These are phyloP conservation scores for Bagarius yarrelli DNA, from an alignment of 2,113 vertebrate species.

Conservation along the genomic window DNA sequence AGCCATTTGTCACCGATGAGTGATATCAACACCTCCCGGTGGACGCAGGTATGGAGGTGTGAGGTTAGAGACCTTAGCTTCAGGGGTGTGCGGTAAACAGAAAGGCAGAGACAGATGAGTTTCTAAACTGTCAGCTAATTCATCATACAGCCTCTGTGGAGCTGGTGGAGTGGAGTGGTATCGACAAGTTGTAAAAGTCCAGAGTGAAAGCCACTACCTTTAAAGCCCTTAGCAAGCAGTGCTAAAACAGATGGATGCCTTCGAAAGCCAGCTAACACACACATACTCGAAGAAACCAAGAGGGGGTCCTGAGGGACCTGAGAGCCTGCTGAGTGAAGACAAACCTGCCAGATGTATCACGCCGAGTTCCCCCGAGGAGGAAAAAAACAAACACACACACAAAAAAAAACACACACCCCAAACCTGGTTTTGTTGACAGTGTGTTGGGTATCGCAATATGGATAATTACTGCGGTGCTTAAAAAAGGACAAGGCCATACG, in stretches of 20 bases:
- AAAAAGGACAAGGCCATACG: conserved; percentile 48
- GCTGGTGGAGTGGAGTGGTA: background rate
- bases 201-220: conserved; percentile 32
- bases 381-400: conserved; percentile 21
- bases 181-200: conserved; percentile 31
- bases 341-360: conserved; percentile 40
- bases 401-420: conserved; percentile 53
- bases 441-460: conserved; percentile 25
- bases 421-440: background rate
- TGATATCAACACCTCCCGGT: conserved; percentile 53
- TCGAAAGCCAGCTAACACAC: conserved; percentile 35
- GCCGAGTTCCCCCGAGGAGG: conserved; percentile 6
- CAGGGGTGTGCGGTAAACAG: conserved; percentile 30
- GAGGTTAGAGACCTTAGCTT: conserved; percentile 35
- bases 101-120: conserved; percentile 50
- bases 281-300: conserved; percentile 29
- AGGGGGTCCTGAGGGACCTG: conserved; percentile 14
- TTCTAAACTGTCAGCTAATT: conserved; percentile 58
- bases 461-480: conserved; percentile 58
- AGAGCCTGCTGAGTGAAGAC: conserved; percentile 45
- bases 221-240: conserved; percentile 27
- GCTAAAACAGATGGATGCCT: conserved; percentile 37
- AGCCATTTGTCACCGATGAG: conserved; percentile 56
- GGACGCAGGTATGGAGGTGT: conserved; percentile 40
- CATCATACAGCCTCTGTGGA: conserved; percentile 17